A percentile compares a stretch with the other conserved stretches of the same genome.
phyloP scores from a whole-genome alignment of 2,888 invertebrate species.

The Latheticus oryzae region DNA sequence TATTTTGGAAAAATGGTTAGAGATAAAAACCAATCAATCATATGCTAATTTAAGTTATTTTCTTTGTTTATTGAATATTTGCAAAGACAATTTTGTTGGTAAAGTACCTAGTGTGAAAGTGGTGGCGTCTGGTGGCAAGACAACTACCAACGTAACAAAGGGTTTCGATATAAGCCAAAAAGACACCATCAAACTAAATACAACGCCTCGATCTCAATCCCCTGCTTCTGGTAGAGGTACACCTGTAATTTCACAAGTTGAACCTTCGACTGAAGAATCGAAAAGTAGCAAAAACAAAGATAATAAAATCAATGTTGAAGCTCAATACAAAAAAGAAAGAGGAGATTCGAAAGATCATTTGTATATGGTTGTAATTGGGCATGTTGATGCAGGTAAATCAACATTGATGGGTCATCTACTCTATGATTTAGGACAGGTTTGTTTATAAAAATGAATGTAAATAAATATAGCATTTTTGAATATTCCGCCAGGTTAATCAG shows the following conservation, averaged over 20 bases:
- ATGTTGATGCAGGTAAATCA: conserved; percentile 98
- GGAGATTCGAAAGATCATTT: conserved; percentile 86
- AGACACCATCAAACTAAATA: conserved; percentile 54
- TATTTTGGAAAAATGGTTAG: too few species aligned
- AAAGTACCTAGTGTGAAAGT: conserved; percentile 55
- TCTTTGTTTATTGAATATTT: too few species aligned
- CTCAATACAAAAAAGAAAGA: conserved; percentile 79
- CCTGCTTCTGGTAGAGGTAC: conserved; percentile 74
- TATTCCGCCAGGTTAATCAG: conserved; percentile 75
- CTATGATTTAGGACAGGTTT: conserved; percentile 83
- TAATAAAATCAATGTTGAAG: conserved; percentile 70
- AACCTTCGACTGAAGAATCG: conserved; percentile 43
- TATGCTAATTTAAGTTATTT: too few species aligned
- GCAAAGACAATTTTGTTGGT: too few species aligned
- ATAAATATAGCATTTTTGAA: conserved; percentile 7
- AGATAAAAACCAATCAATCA: too few species aligned
- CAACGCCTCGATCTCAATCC: conserved; percentile 77
- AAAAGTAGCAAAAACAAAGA: conserved; percentile 64
- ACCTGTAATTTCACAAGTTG: conserved; percentile 57
- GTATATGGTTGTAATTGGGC: conserved; percentile 93
- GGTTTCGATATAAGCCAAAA: conserved; percentile 70
- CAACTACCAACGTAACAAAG: conserved; percentile 67
- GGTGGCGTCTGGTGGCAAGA: conserved; percentile 65
- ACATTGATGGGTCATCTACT: conserved; percentile 97
- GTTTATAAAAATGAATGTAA: conserved; percentile 3